Evolutionary conservation across 2,888 invertebrate species (phyloP).

Genomic region (Philopedon plagiatum): DNA sequence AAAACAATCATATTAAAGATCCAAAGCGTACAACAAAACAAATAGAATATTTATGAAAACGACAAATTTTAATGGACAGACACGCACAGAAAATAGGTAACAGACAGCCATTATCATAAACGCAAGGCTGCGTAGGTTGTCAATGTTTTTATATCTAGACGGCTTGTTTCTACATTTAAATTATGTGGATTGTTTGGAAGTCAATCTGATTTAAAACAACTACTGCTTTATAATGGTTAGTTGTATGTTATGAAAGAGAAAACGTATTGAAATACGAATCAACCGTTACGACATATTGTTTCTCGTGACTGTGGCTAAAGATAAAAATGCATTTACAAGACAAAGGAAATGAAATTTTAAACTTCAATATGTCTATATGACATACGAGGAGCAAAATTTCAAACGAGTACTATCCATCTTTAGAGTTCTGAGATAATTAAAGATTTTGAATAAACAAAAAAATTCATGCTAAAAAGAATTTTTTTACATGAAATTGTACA

Average conservation of each 20-base stretch:
- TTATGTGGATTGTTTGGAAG: conserved; percentile 1
- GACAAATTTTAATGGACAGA: conserved; percentile 10
- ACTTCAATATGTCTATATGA: too few relatives aligned
- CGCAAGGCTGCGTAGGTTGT: background rate
- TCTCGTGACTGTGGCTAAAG: background rate
- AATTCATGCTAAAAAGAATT: too few relatives aligned
- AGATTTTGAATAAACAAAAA: too few relatives aligned
- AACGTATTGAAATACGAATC: background rate
- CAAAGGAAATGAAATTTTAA: background rate
- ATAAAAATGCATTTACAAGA: background rate
- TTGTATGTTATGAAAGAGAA: background rate
- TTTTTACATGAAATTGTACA: too few relatives aligned
- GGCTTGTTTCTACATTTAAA: conserved; percentile 6
- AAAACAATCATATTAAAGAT: background rate
- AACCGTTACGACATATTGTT: background rate
- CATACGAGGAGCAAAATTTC: too few relatives aligned
- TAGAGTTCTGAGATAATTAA: too few relatives aligned
- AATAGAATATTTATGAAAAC: conserved; percentile 2
- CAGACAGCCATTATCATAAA: conserved; percentile 4
- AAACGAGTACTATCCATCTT: too few relatives aligned
- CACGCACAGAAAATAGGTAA: conserved; percentile 2
- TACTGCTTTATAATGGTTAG: background rate
- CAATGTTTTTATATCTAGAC: background rate
- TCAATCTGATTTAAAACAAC: conserved; percentile 13
- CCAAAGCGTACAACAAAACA: background rate